Percentiles rank a stretch among this genome's conserved stretches.
Evolutionary conservation across 2,888 invertebrate species (phyloP).

Genomic region (Spicauda simplicius): DNA sequence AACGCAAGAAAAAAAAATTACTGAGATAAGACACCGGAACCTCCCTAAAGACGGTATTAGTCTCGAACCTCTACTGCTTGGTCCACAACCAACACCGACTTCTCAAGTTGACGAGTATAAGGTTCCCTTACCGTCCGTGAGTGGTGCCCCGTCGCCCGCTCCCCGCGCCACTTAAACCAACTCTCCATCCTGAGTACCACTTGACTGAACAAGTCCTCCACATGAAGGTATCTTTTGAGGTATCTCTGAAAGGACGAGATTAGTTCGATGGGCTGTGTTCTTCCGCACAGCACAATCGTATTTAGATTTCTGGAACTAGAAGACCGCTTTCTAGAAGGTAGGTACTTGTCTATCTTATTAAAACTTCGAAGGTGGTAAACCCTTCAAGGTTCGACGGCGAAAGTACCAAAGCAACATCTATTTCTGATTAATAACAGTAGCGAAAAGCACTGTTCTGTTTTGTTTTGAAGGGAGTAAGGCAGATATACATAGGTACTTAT

Average conservation of each 20-base stretch:
- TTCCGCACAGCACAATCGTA: constrained; percentile 4
- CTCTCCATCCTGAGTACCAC: constrained; percentile 48
- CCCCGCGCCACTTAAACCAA: constrained; percentile 45
- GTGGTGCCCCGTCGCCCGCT: constrained; percentile 3
- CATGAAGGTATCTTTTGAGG: constrained; percentile 72
- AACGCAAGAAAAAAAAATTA: constrained; percentile 32
- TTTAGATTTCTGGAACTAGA: background rate
- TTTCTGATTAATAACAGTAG: too few relatives aligned
- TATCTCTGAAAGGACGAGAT: constrained; percentile 33
- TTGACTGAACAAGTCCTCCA: constrained; percentile 53
- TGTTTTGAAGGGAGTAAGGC: too few relatives aligned
- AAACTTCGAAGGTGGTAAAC: too few relatives aligned
- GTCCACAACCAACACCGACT: constrained; percentile 70
- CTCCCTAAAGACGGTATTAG: constrained; percentile 73
- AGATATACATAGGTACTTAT: too few relatives aligned
- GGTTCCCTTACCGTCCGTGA: constrained; percentile 54
- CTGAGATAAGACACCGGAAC: constrained; percentile 59
- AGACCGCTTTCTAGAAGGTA: background rate
- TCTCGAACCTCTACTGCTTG: constrained; percentile 71
- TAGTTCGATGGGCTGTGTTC: constrained; percentile 5
- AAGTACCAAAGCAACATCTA: too few relatives aligned
- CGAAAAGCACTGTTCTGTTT: too few relatives aligned
- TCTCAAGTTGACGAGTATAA: constrained; percentile 72
- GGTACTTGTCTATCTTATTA: too few relatives aligned
- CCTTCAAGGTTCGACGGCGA: too few relatives aligned